phyloP scores from a whole-genome alignment of 2,113 vertebrate species.

The Engraulis encrasicolus region DNA sequence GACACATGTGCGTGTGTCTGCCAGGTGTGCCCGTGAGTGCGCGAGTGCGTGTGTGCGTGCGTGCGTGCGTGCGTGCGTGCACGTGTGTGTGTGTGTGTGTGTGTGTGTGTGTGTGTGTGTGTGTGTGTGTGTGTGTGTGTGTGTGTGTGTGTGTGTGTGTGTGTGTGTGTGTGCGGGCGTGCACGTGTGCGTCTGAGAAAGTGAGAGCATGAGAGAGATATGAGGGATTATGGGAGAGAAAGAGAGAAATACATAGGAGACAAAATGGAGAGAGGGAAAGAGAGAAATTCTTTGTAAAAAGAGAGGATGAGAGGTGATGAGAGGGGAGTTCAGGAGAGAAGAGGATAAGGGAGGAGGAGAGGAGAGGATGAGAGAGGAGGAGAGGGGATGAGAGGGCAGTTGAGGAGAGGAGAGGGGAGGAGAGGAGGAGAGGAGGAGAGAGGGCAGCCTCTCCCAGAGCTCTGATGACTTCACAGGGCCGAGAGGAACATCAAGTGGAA shows the following conservation, averaged over 20 bases:
- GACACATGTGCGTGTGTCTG: background rate
- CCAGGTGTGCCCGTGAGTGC: slow-evolving; percentile 36
- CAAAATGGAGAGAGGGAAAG: background rate
- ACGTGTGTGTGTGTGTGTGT: no score
- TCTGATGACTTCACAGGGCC: no score
- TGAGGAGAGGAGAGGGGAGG: background rate
- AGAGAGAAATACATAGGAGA: background rate
- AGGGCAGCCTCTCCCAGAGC: background rate
- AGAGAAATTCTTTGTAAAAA: no score
- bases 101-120: no score
- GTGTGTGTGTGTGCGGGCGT: background rate
- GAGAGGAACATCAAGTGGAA: no score
- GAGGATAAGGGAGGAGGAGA: slow-evolving; percentile 24
- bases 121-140: slow-evolving; percentile 36
- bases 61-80: background rate
- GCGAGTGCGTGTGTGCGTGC: slow-evolving; percentile 30
- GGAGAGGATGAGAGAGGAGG: slow-evolving; percentile 21
- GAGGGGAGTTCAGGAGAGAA: no score
- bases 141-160: slow-evolving; percentile 33
- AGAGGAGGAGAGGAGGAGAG: no score
- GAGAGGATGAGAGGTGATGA: no score
- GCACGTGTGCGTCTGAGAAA: slow-evolving; percentile 3
- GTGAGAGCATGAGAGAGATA: slow-evolving; percentile 15
- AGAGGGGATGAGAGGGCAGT: background rate
- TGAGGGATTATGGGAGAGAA: slow-evolving; percentile 14